Evolutionary conservation across 2,888 invertebrate species (phyloP).

Genomic region (Acanthopleura granulata): DNA sequence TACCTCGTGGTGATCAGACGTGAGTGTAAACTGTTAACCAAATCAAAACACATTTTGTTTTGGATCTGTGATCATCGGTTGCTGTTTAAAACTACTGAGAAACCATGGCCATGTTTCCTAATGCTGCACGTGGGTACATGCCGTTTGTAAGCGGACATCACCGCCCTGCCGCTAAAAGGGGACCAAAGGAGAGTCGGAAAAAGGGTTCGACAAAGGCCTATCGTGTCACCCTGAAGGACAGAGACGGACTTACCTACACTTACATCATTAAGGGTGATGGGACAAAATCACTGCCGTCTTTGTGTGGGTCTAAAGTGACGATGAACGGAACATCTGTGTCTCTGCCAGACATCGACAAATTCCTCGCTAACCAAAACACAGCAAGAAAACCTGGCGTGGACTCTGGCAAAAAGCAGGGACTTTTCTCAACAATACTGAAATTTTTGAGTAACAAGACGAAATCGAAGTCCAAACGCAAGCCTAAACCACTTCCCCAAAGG

Average conservation of each 20-base stretch:
- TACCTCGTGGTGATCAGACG: slow-evolving; percentile 5
- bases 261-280: slow-evolving; percentile 60
- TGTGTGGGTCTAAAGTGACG: slow-evolving; percentile 44
- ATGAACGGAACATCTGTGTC: slow-evolving; percentile 33
- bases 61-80: too few species aligned
- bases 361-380: slow-evolving; percentile 26
- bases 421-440: slow-evolving; percentile 53
- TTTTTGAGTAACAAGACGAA: slow-evolving; percentile 31
- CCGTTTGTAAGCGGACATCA: slow-evolving; percentile 58
- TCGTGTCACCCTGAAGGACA: slow-evolving; percentile 57
- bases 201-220: slow-evolving; percentile 55
- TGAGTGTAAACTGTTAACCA: neutral
- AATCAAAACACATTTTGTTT: neutral
- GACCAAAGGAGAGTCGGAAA: slow-evolving; percentile 44
- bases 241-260: slow-evolving; percentile 56
- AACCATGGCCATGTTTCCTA: slow-evolving; percentile 62
- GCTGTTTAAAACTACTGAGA: neutral
- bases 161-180: slow-evolving; percentile 37
- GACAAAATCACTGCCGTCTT: slow-evolving; percentile 53
- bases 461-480: slow-evolving; percentile 56
- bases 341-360: slow-evolving; percentile 41
- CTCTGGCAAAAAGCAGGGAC: slow-evolving; percentile 51
- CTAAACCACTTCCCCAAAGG: slow-evolving; percentile 48
- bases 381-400: slow-evolving; percentile 18
- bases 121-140: slow-evolving; percentile 62